phyloP scores from a whole-genome alignment of 2,888 invertebrate species.

The Plebejus melissa region DNA sequence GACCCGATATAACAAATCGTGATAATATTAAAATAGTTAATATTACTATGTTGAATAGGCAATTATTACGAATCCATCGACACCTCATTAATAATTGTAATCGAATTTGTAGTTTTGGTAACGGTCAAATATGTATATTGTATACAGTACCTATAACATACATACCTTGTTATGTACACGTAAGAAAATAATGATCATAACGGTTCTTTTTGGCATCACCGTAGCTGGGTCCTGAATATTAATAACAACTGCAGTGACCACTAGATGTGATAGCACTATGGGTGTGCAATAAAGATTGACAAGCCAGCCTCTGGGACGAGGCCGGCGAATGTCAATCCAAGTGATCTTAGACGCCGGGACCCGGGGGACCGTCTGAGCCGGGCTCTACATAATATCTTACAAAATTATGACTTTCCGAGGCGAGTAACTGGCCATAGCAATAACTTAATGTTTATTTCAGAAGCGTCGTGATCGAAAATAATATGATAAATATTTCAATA shows the following conservation, averaged over 20 bases:
- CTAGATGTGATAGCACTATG: constrained; percentile 45
- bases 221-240: constrained; percentile 30
- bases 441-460: neutral
- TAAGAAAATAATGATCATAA: neutral
- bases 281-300: constrained; percentile 68
- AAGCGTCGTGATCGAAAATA: neutral
- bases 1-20: neutral
- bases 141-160: too few species aligned
- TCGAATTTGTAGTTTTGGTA: neutral
- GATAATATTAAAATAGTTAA: neutral
- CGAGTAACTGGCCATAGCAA: neutral
- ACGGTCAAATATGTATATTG: neutral
- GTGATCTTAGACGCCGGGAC: constrained; percentile 54
- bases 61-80: neutral
- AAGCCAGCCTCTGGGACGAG: constrained; percentile 49
- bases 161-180: too few species aligned
- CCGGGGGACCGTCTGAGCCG: constrained; percentile 12
- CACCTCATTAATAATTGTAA: too few species aligned
- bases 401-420: constrained; percentile 10
- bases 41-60: neutral
- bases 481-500: neutral
- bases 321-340: constrained; percentile 62
- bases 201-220: neutral
- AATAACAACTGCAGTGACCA: constrained; percentile 44
- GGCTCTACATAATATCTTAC: constrained; percentile 5